Base-by-base conservation (phyloP, 1,140 invertebrate species). In the Cydia strobilella region DNA sequence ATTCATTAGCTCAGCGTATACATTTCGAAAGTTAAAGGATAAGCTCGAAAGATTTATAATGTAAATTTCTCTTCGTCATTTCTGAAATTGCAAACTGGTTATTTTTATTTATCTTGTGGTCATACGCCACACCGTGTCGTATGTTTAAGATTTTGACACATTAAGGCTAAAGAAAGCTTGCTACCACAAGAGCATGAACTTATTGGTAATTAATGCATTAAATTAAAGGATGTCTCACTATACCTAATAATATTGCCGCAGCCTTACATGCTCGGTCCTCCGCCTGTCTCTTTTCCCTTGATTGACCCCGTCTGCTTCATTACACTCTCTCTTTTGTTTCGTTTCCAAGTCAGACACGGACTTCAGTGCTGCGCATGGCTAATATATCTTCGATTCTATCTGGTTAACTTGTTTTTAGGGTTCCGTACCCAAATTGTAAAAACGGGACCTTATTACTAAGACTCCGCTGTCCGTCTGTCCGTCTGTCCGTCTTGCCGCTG, bases 21-120 rank as follows among this genome's bases (percentile, higher is more conserved):
- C 31, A 69, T 69, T 66, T 69, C 65, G 65, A 69, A 69, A 69
- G 31, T 69, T 39, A 69, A 39, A 69, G 65, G 35, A 69, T 69
- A 35, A 15, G 31, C 4, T 69, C 63, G 63, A 35, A 31, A 42
- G 65, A 69, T 69, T 69, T 69, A 69, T 69, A 69, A 69, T 69
- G 15, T 69, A 18, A 69, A 69, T 69, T 69, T 69, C 65, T 69
- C 65, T 69, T 35, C 27, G 15, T 31, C 39, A 18, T 69, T 39
- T 39, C 63, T 10, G 27, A 31, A 31, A 66, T 66, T 35, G 13
- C 25, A 25, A 66, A 69, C 65, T 7, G 31, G 65, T 69, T 66
- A n/a, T 31, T 35, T 69, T 69, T 69, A 0, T 6, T 69, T 69
- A 42, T 39, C 10, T 69, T 69, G 31, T 7, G 20, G 18, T 23